Evolutionary conservation across 2,113 vertebrate genomes (phyloP), one percentile per base, ranked within the genome.

Genomic region (Paradisaea rubra): DNA sequence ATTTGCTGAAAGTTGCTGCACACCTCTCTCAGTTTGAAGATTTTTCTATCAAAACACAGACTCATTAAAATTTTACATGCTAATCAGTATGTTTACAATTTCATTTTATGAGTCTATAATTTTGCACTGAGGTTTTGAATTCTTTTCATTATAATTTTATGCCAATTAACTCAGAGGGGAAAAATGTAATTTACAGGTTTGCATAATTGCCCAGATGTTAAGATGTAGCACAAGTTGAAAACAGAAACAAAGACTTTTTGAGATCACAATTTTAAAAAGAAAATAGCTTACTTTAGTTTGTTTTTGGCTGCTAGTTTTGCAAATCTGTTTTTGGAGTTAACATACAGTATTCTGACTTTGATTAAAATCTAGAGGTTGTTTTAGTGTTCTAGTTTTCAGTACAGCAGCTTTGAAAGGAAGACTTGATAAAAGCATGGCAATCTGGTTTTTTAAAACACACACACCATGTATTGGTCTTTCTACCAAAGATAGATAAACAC

Each of bases 11-110:
- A 96, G 57, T 95, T 97, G 91, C 53, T 95, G 80, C 42, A 63
- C 41, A 87, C 54, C 78, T 91, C 61, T 72, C 84, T 95, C 94
- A 93, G 95, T 96, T 97, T 94, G 88, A 96, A 97, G 70, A 87
- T 86, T 96, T 96, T 96, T 90, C 84, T 95, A 96, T 97, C 90
- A 97, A 97, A 97, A 96, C 89, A 95, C 25, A 88, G 52, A 84
- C 93, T 97, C 92, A 97, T 97, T 98, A 97, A 97, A 97, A 96
- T 95, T 96, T 97, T 97, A 92, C 91, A 81, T 96, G 56, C 95
- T 97, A 97, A 97, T 97, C 81, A 97, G 94, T 93, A 95, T 97
- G 94, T 96, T 97, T 97, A 94, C 87, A 88, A 84, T 94, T 97
- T 97, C 76, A 95, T 97, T 97, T 97, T 95, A 65, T 76, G 71